Percentiles rank a stretch among this genome's conserved stretches.
These are phyloP conservation scores for Leptopilina boulardi DNA, from an alignment of 1,140 invertebrate species.

Conservation along the genomic window DNA sequence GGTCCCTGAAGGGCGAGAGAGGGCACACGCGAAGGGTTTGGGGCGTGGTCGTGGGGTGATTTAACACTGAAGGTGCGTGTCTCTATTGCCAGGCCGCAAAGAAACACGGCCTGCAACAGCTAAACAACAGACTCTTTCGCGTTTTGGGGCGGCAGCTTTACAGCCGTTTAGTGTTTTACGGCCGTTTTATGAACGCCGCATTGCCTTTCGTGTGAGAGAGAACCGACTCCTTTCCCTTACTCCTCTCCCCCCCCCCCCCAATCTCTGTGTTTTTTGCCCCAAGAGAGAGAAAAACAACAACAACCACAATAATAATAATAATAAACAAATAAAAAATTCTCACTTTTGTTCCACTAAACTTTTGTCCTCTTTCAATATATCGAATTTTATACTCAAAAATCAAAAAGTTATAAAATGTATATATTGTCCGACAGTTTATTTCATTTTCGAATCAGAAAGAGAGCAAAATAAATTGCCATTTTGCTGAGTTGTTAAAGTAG, in stretches of 20 bases:
- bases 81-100: constrained; percentile 68
- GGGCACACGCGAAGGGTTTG: constrained; percentile 60
- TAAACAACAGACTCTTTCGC: constrained; percentile 61
- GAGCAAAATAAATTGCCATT: constrained; percentile 21
- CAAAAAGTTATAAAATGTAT: too few relatives aligned
- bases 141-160: constrained; percentile 75
- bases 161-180: constrained; percentile 77
- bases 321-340: constrained; percentile 4
- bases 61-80: constrained; percentile 74
- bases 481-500: constrained; percentile 28
- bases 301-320: too few relatives aligned
- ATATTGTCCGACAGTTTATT: constrained; percentile 14
- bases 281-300: neutral
- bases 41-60: constrained; percentile 73
- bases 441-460: constrained; percentile 16
- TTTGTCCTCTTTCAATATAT: constrained; percentile 11
- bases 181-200: constrained; percentile 75
- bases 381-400: too few relatives aligned
- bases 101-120: constrained; percentile 58
- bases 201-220: constrained; percentile 55
- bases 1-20: constrained; percentile 50
- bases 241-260: constrained; percentile 36
- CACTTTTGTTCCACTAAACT: constrained; percentile 5
- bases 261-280: neutral
- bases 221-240: constrained; percentile 52